These are phyloP conservation scores for Chiroxiphia lanceolata DNA, from an alignment of 2,797 vertebrate species.

Conservation along the genomic window DNA sequence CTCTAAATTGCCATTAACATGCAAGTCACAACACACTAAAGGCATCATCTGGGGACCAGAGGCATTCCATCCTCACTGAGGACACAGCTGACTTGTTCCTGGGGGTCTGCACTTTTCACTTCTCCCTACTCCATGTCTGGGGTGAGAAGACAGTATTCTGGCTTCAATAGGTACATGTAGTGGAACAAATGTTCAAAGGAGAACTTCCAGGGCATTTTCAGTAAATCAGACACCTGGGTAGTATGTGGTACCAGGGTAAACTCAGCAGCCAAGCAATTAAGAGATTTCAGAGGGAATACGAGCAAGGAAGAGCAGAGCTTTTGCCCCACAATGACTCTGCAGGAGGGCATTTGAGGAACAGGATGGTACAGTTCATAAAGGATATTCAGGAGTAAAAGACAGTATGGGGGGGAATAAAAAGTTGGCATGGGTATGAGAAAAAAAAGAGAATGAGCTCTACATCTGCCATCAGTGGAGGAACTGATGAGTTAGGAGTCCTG, in stretches of 20 bases:
- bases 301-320: not conserved
- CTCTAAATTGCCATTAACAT: not conserved
- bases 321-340: fast-evolving
- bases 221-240: not conserved
- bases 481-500: not conserved
- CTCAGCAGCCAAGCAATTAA: not conserved
- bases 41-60: not conserved
- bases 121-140: not conserved
- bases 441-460: not conserved
- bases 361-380: not conserved
- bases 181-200: not conserved
- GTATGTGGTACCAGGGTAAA: not conserved
- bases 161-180: not conserved
- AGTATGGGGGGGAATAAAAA: fast-evolving
- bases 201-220: not conserved
- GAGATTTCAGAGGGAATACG: not conserved
- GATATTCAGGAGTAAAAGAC: not conserved
- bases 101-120: not conserved
- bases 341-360: not conserved
- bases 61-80: not conserved
- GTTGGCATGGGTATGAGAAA: not conserved
- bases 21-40: not conserved
- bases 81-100: not conserved
- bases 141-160: not conserved
- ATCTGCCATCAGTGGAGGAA: not conserved